phyloP scores from a whole-genome alignment of 2,797 vertebrate species.

The Oreortyx pictus region DNA sequence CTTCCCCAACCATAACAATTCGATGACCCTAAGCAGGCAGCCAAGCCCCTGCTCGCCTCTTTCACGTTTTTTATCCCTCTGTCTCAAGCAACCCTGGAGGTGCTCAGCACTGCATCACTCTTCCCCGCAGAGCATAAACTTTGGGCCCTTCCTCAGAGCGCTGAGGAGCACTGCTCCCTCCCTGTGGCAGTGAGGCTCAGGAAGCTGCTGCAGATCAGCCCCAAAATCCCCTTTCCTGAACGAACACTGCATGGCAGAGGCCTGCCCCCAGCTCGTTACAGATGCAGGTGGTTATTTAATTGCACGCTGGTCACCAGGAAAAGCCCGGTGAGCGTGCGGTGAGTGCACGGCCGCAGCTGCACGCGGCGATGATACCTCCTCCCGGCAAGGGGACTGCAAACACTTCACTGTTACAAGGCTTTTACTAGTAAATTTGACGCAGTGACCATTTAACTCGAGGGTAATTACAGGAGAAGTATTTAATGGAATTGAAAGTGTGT shows the following conservation, averaged over 20 bases:
- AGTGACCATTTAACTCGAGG: conserved; percentile 68
- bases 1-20: too few species aligned
- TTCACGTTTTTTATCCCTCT: background rate
- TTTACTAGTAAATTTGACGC: conserved; percentile 59
- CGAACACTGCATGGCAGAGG: background rate
- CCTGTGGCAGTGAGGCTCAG: background rate
- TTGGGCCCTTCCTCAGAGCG: background rate
- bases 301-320: background rate
- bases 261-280: background rate
- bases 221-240: background rate
- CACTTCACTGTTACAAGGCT: conserved; percentile 1
- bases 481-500: conserved; percentile 60
- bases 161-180: background rate
- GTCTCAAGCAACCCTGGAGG: background rate
- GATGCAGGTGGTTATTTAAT: background rate
- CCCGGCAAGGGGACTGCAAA: background rate
- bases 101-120: background rate
- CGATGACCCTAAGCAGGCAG: background rate
- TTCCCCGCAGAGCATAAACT: background rate
- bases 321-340: background rate
- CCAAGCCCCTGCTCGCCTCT: background rate
- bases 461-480: conserved; percentile 64
- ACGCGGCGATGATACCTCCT: background rate
- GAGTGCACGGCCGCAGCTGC: background rate
- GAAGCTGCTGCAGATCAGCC: background rate